These are phyloP conservation scores for Trinorchestia longiramus DNA, from an alignment of 1,140 invertebrate genomes.

Conservation along the genomic window DNA sequence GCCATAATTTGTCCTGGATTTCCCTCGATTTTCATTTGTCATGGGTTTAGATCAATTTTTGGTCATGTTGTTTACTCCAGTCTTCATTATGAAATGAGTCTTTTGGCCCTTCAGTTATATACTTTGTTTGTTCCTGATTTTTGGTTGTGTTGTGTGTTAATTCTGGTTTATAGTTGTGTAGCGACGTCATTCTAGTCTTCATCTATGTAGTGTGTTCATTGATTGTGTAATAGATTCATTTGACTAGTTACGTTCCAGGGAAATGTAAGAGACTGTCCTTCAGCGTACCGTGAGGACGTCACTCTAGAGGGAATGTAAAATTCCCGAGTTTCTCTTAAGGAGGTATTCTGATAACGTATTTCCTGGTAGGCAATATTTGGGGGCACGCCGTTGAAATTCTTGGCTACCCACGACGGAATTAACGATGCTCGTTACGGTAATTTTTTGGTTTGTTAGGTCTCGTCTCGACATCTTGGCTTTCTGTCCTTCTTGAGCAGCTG, in stretches of 20 bases:
- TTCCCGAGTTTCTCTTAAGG: too few relatives aligned
- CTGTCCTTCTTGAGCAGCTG: background rate
- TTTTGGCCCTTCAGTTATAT: background rate
- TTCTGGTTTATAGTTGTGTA: background rate
- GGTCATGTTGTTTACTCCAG: background rate
- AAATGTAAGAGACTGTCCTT: background rate
- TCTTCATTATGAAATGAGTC: background rate
- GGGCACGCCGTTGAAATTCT: too few relatives aligned
- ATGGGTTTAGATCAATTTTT: too few relatives aligned
- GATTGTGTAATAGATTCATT: background rate
- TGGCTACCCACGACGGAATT: too few relatives aligned
- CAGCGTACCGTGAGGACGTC: background rate
- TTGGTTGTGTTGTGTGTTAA: background rate
- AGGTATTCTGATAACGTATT: too few relatives aligned
- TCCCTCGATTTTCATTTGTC: too few relatives aligned
- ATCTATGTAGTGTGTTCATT: background rate
- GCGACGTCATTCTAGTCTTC: background rate
- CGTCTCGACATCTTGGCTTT: too few relatives aligned
- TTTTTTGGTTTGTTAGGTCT: too few relatives aligned
- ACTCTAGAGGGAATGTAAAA: background rate
- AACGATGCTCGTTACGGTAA: too few relatives aligned
- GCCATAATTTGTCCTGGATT: too few relatives aligned
- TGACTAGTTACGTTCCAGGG: background rate
- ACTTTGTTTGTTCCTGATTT: background rate
- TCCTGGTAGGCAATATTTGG: too few relatives aligned